Evolutionary conservation across 1,140 invertebrate species (phyloP).

Genomic region (Tribolium madens): DNA sequence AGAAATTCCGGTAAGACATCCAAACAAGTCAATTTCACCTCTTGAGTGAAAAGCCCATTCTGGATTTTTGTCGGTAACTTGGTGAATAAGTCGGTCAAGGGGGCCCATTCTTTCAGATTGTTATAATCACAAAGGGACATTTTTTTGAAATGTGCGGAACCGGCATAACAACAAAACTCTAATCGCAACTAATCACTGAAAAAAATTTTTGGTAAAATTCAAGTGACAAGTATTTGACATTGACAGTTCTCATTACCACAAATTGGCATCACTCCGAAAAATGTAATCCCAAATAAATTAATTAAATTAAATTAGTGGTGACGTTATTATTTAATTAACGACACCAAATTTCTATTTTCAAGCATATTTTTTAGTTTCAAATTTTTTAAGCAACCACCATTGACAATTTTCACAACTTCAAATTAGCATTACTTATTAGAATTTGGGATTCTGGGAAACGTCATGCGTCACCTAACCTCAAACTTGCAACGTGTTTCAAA

Average conservation of each 20-base stretch:
- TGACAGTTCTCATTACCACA: too few relatives aligned
- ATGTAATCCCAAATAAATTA: too few relatives aligned
- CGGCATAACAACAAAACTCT: slow-evolving; percentile 16
- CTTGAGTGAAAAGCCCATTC: slow-evolving; percentile 82
- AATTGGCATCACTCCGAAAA: background rate
- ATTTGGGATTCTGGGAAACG: background rate
- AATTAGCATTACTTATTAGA: background rate
- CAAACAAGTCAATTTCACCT: slow-evolving; percentile 86
- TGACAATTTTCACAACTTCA: too few relatives aligned
- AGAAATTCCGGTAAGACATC: slow-evolving; percentile 84
- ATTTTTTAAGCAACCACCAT: too few relatives aligned
- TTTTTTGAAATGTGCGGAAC: background rate
- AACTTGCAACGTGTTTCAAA: background rate
- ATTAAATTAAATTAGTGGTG: too few relatives aligned
- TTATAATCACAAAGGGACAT: slow-evolving; percentile 43
- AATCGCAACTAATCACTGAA: background rate
- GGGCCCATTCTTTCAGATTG: slow-evolving; percentile 83
- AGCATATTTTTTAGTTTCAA: too few relatives aligned
- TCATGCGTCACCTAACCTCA: background rate
- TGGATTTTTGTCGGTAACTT: slow-evolving; percentile 83
- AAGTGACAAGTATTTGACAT: background rate
- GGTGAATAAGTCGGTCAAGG: slow-evolving; percentile 80
- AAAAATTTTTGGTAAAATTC: background rate
- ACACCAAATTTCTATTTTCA: too few relatives aligned
- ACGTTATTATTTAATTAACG: too few relatives aligned